phyloP scores from a whole-genome alignment of 2,888 invertebrate genomes.

The Scrobipalpa costella region DNA sequence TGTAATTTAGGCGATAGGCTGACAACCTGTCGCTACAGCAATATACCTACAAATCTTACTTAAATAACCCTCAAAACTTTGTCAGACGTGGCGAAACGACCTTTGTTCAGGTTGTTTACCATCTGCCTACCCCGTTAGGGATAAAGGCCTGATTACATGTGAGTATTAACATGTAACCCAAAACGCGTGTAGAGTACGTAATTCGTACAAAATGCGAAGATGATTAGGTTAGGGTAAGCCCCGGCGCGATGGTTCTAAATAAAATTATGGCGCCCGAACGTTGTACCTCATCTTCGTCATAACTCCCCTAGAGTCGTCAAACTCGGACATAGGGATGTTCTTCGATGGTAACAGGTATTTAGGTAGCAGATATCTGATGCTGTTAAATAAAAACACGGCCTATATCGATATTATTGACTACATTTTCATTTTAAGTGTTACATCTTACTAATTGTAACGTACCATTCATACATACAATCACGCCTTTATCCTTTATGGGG shows the following conservation, averaged over 20 bases:
- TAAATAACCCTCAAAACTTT: too few relatives aligned
- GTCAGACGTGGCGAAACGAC: too few relatives aligned
- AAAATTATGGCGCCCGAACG: constrained; percentile 59
- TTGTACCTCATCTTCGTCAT: constrained; percentile 59
- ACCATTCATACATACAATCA: too few relatives aligned
- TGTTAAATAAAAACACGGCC: neutral
- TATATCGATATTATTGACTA: neutral
- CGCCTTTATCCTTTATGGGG: too few relatives aligned
- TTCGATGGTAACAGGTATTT: neutral
- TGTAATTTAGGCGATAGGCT: too few relatives aligned
- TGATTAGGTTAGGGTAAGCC: constrained; percentile 57
- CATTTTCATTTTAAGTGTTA: neutral
- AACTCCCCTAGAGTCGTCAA: constrained; percentile 40
- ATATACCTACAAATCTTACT: too few relatives aligned
- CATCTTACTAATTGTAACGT: too few relatives aligned
- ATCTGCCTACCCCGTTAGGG: too few relatives aligned
- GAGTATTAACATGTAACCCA: constrained; percentile 40
- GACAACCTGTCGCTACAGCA: too few relatives aligned
- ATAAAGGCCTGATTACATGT: too few relatives aligned
- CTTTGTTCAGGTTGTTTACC: too few relatives aligned
- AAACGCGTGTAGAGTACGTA: constrained; percentile 35
- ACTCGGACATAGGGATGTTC: constrained; percentile 22
- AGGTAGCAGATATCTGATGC: neutral
- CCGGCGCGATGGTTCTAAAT: constrained; percentile 53
- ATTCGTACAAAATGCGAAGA: constrained; percentile 59